Conservation (phyloP, 2,113 vertebrate genomes). For the Chaetops frenatus region DNA sequence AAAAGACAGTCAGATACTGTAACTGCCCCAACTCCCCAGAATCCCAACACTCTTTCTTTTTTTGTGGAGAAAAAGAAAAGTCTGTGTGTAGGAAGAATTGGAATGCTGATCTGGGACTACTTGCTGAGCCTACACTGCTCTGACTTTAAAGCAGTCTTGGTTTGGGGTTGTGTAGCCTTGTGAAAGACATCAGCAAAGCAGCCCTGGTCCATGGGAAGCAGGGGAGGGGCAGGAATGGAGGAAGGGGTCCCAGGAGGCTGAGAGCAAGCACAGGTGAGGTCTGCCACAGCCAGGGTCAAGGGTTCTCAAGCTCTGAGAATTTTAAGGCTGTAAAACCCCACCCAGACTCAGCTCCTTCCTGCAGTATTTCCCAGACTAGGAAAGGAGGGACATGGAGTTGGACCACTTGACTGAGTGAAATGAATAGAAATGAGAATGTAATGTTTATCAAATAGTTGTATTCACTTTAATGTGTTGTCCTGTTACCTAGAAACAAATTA, state of each 20-base stretch:
- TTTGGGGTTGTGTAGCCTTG: not conserved
- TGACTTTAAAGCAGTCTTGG: not conserved
- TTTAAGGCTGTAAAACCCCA: not conserved
- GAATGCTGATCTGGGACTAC: not conserved
- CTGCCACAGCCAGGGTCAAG: not conserved
- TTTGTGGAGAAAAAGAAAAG: not conserved
- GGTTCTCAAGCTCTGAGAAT: not conserved
- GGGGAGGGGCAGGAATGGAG: not conserved
- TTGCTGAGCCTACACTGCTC: not conserved
- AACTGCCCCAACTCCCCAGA: not conserved
- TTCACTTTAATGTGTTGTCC: not conserved
- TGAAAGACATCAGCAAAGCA: not conserved
- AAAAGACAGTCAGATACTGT: not conserved
- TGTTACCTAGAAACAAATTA: slow-evolving; percentile 5
- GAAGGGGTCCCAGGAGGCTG: not conserved
- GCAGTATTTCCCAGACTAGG: not conserved
- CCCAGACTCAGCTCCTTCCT: not conserved
- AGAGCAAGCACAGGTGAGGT: not conserved
- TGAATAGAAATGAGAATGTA: not conserved
- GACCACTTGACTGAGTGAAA: not conserved
- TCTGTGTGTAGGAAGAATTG: not conserved
- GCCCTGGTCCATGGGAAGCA: not conserved
- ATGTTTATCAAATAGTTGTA: not conserved
- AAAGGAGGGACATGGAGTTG: not conserved
- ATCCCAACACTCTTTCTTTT: not conserved